Conservation (phyloP, 2,113 vertebrate genomes). For the Rhizomys pruinosus region DNA sequence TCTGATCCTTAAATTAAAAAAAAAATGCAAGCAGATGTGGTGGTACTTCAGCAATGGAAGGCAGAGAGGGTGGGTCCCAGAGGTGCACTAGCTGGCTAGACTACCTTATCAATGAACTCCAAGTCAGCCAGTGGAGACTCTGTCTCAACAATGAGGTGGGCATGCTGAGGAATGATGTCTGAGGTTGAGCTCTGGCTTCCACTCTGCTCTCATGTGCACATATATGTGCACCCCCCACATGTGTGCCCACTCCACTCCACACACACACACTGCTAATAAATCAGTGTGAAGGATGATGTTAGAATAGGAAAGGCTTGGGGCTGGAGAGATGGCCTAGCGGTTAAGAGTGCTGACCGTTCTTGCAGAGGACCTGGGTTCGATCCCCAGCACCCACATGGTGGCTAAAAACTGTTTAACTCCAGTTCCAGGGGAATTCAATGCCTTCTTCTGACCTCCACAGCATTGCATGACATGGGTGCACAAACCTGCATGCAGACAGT, state of each 20-base stretch:
- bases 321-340: too few relatives aligned
- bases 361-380: too few relatives aligned
- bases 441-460: too few relatives aligned
- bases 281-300: conserved; percentile 10
- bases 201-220: background rate
- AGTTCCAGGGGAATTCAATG: too few relatives aligned
- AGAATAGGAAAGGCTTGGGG: too few relatives aligned
- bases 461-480: too few relatives aligned
- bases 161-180: background rate
- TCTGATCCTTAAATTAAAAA: background rate
- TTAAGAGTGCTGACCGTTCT: too few relatives aligned
- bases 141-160: background rate
- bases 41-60: background rate
- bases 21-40: background rate
- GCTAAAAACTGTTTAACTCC: too few relatives aligned
- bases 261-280: conserved; percentile 41
- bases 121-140: background rate
- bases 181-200: background rate
- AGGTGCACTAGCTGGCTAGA: background rate
- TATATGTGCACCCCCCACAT: background rate
- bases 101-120: background rate
- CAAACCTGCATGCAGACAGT: too few relatives aligned
- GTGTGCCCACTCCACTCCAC: background rate
- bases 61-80: background rate
- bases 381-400: too few relatives aligned